A percentile compares a stretch with the other conserved stretches of the same genome.
Evolutionary conservation across 2,113 vertebrate species (phyloP).

Genomic region (Trochalopteron elliotii): DNA sequence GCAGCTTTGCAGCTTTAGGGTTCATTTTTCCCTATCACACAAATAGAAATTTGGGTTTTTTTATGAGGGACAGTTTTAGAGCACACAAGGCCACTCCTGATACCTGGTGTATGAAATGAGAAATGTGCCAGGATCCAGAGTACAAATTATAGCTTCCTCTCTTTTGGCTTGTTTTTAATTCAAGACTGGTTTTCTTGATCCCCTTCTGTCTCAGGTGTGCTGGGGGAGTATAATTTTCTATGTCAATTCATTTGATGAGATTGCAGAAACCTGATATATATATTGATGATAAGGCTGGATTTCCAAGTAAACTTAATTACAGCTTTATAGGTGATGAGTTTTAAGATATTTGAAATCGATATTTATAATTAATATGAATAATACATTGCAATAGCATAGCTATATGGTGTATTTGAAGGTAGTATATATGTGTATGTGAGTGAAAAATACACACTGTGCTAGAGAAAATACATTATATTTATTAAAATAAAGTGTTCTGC

Average conservation of each 20-base stretch:
- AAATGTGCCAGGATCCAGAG: not conserved
- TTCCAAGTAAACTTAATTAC: not conserved
- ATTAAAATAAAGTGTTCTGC: not conserved
- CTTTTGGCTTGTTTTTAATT: not conserved
- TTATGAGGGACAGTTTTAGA: not conserved
- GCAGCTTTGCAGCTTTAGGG: not conserved
- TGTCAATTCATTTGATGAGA: not conserved
- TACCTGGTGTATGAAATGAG: not conserved
- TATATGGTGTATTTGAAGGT: not conserved
- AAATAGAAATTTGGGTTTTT: accelerated
- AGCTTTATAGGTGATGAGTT: not conserved
- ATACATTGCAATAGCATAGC: not conserved
- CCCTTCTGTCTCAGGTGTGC: not conserved
- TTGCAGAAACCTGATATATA: not conserved
- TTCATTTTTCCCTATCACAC: not conserved
- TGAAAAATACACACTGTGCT: not conserved
- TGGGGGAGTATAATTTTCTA: not conserved
- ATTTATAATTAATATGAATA: not conserved
- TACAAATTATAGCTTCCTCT: not conserved
- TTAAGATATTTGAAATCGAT: not conserved
- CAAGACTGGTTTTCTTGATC: not conserved
- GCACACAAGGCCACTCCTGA: not conserved
- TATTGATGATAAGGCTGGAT: not conserved
- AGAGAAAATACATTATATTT: not conserved
- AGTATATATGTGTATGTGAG: not conserved